A percentile compares a stretch with the other conserved stretches of the same genome.
These are phyloP conservation scores for Mesodorylaimus sp. DNA, from an alignment of 2,888 invertebrate species.

Conservation along the genomic window DNA sequence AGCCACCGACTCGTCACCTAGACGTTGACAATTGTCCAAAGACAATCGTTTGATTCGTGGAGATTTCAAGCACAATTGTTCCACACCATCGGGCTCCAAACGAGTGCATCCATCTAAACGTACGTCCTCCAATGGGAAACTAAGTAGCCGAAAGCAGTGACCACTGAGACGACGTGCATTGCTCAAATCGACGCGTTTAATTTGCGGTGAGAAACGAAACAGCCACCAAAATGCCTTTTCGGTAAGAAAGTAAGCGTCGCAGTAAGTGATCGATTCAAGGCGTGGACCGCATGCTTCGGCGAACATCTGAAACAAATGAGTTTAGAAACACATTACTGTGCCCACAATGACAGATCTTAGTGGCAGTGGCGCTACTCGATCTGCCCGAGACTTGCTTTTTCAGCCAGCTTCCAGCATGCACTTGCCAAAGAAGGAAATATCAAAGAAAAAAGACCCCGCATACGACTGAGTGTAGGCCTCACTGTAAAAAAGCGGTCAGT, in stretches of 20 bases:
- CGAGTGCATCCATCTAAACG: constrained; percentile 4
- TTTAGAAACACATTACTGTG: no score
- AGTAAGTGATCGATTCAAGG: constrained; percentile 1
- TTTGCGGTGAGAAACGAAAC: constrained; percentile 18
- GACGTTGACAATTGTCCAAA: constrained; percentile 21
- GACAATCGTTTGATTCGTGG: constrained; percentile 18
- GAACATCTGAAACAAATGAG: not conserved
- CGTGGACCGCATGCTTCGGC: constrained; percentile 6
- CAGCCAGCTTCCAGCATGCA: no score
- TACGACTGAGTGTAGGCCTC: no score
- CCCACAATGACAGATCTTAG: no score
- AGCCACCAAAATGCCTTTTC: constrained; percentile 23
- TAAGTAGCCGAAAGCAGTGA: constrained; percentile 24
- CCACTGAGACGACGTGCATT: constrained; percentile 20
- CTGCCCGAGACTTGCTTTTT: no score
- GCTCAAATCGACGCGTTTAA: constrained; percentile 22
- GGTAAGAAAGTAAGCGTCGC: not conserved
- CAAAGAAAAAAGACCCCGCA: no score
- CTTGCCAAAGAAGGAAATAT: no score
- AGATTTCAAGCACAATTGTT: constrained; percentile 23
- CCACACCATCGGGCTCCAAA: constrained; percentile 23
- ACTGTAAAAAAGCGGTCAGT: no score
- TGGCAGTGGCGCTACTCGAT: no score
- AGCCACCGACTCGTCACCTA: constrained; percentile 21
- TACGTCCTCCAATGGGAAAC: constrained; percentile 16